A percentile compares a stretch with the other conserved stretches of the same genome.
These are phyloP conservation scores for Gavia stellata DNA, from an alignment of 2,113 vertebrate species.

Conservation along the genomic window DNA sequence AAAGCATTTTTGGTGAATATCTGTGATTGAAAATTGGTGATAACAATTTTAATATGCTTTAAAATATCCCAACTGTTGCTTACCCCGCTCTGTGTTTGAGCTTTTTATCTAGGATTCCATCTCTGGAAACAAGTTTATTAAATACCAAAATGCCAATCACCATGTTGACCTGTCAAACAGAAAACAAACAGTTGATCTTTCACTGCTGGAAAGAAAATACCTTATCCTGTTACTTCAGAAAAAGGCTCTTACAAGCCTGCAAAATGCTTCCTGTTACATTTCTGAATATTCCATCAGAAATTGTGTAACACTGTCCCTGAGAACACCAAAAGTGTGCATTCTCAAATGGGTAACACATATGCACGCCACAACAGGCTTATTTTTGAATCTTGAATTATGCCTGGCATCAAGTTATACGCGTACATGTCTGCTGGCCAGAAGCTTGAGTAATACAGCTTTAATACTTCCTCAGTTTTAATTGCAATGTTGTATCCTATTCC, in stretches of 20 bases:
- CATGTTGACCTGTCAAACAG: constrained; percentile 95
- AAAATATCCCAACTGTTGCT: constrained; percentile 70
- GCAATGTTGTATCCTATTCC: background rate
- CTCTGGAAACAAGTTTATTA: constrained; percentile 99
- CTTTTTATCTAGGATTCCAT: constrained; percentile 99
- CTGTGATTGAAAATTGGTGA: constrained; percentile 1
- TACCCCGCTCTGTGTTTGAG: constrained; percentile 99
- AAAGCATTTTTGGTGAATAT: constrained; percentile 21
- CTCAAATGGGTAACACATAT: background rate
- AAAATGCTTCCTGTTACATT: background rate
- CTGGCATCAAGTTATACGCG: background rate
- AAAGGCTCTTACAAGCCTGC: background rate
- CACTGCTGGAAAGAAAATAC: constrained; percentile 4
- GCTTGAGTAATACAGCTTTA: background rate
- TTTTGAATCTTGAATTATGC: background rate
- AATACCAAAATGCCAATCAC: constrained; percentile 99
- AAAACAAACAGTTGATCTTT: constrained; percentile 63
- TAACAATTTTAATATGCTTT: constrained; percentile 27
- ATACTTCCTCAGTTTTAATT: background rate
- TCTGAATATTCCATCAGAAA: background rate
- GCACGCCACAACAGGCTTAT: background rate
- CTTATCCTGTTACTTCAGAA: background rate
- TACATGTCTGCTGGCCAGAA: background rate
- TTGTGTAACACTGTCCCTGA: background rate
- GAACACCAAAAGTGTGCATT: background rate